A percentile compares a stretch with the other conserved stretches of the same genome.
These are phyloP conservation scores for Ceryle rudis DNA, from an alignment of 2,797 vertebrate species.

Conservation along the genomic window DNA sequence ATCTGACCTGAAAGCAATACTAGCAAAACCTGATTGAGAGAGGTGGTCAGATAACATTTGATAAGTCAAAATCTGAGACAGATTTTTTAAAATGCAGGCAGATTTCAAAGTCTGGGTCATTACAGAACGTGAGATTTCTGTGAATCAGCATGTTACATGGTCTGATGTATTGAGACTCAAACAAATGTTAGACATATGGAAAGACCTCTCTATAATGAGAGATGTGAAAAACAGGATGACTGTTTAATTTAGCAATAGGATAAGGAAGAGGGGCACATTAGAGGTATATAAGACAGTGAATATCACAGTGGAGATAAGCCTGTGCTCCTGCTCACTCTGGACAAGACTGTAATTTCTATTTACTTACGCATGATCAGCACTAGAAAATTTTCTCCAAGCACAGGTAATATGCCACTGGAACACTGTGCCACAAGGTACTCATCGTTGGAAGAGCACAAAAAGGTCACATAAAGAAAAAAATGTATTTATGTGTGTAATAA, in stretches of 20 bases:
- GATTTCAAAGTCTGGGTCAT: constrained; percentile 60
- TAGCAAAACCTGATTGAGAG: constrained; percentile 3
- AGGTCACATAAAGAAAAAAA: neutral
- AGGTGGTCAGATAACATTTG: constrained; percentile 40
- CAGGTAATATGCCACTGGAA: neutral
- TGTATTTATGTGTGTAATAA: neutral
- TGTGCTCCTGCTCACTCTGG: neutral
- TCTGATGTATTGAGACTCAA: constrained; percentile 57
- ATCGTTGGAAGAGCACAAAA: neutral
- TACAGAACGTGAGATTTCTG: constrained; percentile 62
- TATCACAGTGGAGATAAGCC: constrained; percentile 10
- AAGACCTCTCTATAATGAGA: constrained; percentile 64
- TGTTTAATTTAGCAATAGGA: constrained; percentile 62
- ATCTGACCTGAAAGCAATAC: constrained; percentile 14
- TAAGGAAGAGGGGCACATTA: constrained; percentile 38
- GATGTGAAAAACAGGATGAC: constrained; percentile 62
- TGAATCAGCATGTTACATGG: constrained; percentile 67
- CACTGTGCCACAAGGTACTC: neutral
- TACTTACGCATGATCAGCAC: neutral
- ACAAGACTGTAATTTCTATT: neutral
- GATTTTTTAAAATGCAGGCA: constrained; percentile 25
- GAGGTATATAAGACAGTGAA: constrained; percentile 26
- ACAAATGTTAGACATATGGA: constrained; percentile 71
- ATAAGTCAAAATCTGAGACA: constrained; percentile 51
- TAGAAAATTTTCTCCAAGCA: neutral